Evolutionary conservation across 2,888 invertebrate genomes (phyloP), one percentile per base, ranked within the genome.

Genomic region (Lepidocyrtinus sp.): DNA sequence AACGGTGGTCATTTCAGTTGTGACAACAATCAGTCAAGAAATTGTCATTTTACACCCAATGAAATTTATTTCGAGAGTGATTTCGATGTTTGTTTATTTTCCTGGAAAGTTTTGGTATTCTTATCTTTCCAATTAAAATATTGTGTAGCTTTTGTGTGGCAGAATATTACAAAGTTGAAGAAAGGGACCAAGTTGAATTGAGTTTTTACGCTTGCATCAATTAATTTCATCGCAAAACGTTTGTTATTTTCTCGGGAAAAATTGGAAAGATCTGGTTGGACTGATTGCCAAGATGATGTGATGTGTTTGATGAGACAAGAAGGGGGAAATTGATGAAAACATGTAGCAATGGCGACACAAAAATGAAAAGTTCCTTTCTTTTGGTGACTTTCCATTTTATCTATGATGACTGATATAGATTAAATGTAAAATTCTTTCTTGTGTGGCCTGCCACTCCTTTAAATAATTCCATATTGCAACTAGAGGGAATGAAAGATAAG

Each of bases 361-460:
- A 36, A 5, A 36, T 36, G 5, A 7, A 36, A 36, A 36, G 12
- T 36, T n/a, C n/a, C n/a, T 36, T 36, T 36, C 5, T 36, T 5
- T 7, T 36, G 5, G 17, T n/a, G 2, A 50, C 15, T n/a, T 50
- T n/a, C 50, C 12, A 2, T 50, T 2, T 50, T 50, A 12, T 2
- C 2, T 15, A 7, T 68, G 75, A 75, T 68, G 75, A 68, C 75
- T 75, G 75, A 75, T 68, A 75, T 75, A 75, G 75, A 75, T 75
- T 46, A 63, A 64, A 50, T 55, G 22, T 21, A 21, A 65, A 24
- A 1, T 7, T 21, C n/a, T n/a, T 15, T 25, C 26, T 62, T 24
- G n/a, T 26, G 25, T 27, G 25, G 19, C 55, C 26, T 50, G 5
- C 17, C 36, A 7, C 50, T 50, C 50, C 15, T n/a, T n/a, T n/a